Base-by-base conservation (phyloP, 64 coral and sea anemone genomes). In the Trachythela sp. region DNA sequence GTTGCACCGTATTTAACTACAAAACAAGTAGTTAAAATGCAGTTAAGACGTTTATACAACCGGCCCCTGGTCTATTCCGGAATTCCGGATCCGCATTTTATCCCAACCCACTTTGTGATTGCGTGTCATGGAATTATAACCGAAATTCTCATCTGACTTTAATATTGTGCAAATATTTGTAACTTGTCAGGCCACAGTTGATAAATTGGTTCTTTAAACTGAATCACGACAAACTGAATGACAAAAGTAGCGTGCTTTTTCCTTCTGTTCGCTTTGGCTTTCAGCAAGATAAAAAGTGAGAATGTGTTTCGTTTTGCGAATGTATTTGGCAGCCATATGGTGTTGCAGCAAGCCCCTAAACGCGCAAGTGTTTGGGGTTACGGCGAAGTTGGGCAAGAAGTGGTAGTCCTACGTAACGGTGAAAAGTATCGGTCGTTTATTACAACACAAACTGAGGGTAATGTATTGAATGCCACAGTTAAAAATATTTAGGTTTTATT, bases 291-390 rank as follows among this genome's bases (percentile, higher is more conserved):
- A 35, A 18, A 39, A 4, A 37, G 40, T 40, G 70, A 27, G 10
- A n/a, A 2, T 48, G 17, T 27, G 0, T 99, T 99, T 67, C 93
- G 96, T 45, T 99, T 95, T 83, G 93, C 96, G 13, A 99, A 95
- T 40, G 88, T 89, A 20, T 99, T 93, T 90, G 93, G 96, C 17
- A 92, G 95, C 15, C 93, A 95, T 45, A 99, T 99, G 96, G 96
- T 99, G 40, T 91, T 99, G 24, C 96, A 99, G 24, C 84, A 83
- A 48, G 92, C 90, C 29, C 96, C 96, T 2, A 88, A 88, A 40
- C 89, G 88, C n/a, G 86, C 96, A 33, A 48, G 60, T 15, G 72
- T 99, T 9, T 99, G 96, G 96, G 96, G 96, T 10, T 99, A 91
- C 22, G 96, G 93, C 24, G 93, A 99, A 88, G 24, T 88, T 20